Evolutionary conservation across 2,797 vertebrate genomes (phyloP).

Genomic region (Smutsia gigantea): DNA sequence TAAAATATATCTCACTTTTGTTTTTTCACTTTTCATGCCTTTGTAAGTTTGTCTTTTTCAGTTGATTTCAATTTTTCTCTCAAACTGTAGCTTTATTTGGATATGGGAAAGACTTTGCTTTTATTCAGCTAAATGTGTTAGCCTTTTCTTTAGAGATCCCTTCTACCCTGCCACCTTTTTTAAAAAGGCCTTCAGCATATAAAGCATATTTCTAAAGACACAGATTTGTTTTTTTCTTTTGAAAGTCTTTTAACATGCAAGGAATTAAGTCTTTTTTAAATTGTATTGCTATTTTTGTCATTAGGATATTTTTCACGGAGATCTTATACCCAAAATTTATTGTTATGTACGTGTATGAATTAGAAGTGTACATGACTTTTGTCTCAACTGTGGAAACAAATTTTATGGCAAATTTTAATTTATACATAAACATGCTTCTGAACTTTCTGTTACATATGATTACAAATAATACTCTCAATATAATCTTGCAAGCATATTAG

Average conservation of each 20-base stretch:
- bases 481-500: neutral
- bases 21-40: neutral
- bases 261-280: neutral
- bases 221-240: neutral
- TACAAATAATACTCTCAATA: neutral
- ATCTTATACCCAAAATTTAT: neutral
- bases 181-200: neutral
- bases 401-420: neutral
- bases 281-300: neutral
- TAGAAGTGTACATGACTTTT: neutral
- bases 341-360: neutral
- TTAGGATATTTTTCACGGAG: neutral
- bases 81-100: neutral
- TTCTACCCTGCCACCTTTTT: too few species aligned
- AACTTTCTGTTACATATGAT: neutral
- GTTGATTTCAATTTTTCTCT: neutral
- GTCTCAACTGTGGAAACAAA: neutral
- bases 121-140: neutral
- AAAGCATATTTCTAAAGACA: neutral
- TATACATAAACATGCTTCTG: neutral
- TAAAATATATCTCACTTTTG: neutral
- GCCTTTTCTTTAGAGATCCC: neutral
- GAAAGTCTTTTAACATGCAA: neutral
- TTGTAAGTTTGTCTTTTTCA: neutral
- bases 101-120: neutral